Evolutionary conservation across 2,797 vertebrate species (phyloP), one percentile per base, ranked within the genome.

Genomic region (Vultur gryphus): DNA sequence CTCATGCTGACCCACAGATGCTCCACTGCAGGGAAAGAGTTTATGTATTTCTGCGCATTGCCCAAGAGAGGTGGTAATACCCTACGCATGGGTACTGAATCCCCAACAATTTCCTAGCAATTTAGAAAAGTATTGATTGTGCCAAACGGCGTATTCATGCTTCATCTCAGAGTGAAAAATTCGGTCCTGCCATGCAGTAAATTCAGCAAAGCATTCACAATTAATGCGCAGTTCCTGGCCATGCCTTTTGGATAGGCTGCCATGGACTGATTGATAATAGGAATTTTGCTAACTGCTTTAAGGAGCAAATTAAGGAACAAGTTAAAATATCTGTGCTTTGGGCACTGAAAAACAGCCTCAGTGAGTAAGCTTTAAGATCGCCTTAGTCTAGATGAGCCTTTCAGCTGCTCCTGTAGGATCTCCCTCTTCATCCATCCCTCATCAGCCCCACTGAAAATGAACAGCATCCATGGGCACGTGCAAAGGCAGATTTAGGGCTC

Each of bases 121-220:
- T 73, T 73, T 4, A 52, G 78, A 35, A 18, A 31, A 55, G 55
- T 44, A 79, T 48, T 55, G 93, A 76, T 79, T 54, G 52, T 69
- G 55, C 90, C 84, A 75, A 55, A 16, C 14, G 58, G 48, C 12
- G 0, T 31, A 11, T 37, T 26, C 54, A 3, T 69, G 57, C 82
- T 85, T 84, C 89, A 79, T 64, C 78, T 73, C 48, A 13, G 88
- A 28, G 75, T 96, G 95, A 97, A 89, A 87, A 94, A 96, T 94
- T 70, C 2, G 0, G 35, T 64, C 48, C 89, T 77, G 89, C 89
- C 92, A 24, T 3, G 71, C 84, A 82, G 92, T 84, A 96, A 96
- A 95, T 89, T 48, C 90, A 95, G 92, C 84, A 87, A 94, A 84
- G 88, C 71, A 43, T 79, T 65, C 81, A 33, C 94, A 79, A 94